These are phyloP conservation scores for Xestia ashworthii DNA, from an alignment of 2,888 invertebrate genomes.

Conservation along the genomic window DNA sequence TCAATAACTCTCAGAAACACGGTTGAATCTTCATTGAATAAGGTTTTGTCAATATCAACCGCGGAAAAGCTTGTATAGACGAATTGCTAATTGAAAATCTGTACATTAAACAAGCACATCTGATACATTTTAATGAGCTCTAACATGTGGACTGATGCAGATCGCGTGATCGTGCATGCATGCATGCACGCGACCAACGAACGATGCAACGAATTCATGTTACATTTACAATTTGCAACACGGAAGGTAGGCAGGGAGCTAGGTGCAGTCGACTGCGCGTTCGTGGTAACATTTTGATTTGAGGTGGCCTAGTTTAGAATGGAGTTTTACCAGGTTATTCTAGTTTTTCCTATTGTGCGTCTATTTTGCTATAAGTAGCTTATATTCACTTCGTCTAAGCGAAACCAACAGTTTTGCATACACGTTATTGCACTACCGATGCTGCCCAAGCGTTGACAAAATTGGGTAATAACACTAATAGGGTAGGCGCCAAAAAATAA, in stretches of 20 bases:
- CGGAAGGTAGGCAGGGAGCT: neutral
- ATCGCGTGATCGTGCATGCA: constrained; percentile 36
- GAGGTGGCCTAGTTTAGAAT: neutral
- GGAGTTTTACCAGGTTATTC: neutral
- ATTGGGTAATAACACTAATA: too few relatives aligned
- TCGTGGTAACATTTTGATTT: neutral
- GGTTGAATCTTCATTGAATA: neutral
- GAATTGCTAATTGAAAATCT: constrained; percentile 12
- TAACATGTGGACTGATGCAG: constrained; percentile 14
- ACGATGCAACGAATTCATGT: constrained; percentile 20
- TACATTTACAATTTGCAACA: constrained; percentile 18
- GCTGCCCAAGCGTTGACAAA: too few relatives aligned
- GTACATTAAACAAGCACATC: constrained; percentile 4
- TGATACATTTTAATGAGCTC: constrained; percentile 38
- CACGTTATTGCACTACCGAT: too few relatives aligned
- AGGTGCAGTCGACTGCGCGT: neutral
- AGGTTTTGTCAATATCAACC: neutral
- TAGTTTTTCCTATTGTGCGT: too few relatives aligned
- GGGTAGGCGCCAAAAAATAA: too few relatives aligned
- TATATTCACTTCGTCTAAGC: too few relatives aligned
- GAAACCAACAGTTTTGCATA: too few relatives aligned
- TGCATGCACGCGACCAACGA: constrained; percentile 22
- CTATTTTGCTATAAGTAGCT: too few relatives aligned
- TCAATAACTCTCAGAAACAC: neutral
- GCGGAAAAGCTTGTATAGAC: neutral